Base-by-base conservation (phyloP, 2,888 invertebrate genomes). In the Morinoia aosen region DNA sequence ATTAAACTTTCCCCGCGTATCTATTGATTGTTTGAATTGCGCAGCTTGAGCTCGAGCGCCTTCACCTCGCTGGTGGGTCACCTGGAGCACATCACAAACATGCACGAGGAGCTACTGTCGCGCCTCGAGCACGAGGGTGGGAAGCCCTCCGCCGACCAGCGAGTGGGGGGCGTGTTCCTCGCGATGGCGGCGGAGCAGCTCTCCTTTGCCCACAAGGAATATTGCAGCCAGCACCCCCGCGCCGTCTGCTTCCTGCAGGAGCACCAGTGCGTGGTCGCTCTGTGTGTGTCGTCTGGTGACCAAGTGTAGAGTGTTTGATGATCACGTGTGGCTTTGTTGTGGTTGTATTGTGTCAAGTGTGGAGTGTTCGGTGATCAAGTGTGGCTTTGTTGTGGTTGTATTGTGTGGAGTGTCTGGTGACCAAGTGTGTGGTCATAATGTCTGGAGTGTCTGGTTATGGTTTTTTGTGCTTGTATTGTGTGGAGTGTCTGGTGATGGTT, bases 161-260 rank as follows among this genome's bases (percentile, higher is more conserved):
- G 98, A 97, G 98, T 99, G 40, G 99, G 99, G 4, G 99, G 98
- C 97, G 97, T 99, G 25, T 99, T 99, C 97, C 97, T 99, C 96
- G 98, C 98, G 96, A 98, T 97, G 94, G 98, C 98, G 19, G 97
- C 97, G 14, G 64, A 64, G 58, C 97, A 97, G 95, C 96, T 98
- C 91, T 99, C 99, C 97, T 97, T 98, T 97, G 98, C 99, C 25
- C 99, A 99, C 97, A 98, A 98, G 97, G 98, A 98, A 33, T 99
- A 99, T 97, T 99, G 99, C 97, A 98, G 98, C 96, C 98, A 99
- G 97, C 99, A 99, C 98, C 99, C 99, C 0, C 98, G 98, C 97
- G 99, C 99, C 96, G 99, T 99, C 94, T 98, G 98, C 97, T 98
- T 99, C 97, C 98, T 99, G 97, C 99, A 99, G 97, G 98, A 98